Evolutionary conservation across 2,888 invertebrate genomes (phyloP).

Genomic region (Latrodectus elegans): DNA sequence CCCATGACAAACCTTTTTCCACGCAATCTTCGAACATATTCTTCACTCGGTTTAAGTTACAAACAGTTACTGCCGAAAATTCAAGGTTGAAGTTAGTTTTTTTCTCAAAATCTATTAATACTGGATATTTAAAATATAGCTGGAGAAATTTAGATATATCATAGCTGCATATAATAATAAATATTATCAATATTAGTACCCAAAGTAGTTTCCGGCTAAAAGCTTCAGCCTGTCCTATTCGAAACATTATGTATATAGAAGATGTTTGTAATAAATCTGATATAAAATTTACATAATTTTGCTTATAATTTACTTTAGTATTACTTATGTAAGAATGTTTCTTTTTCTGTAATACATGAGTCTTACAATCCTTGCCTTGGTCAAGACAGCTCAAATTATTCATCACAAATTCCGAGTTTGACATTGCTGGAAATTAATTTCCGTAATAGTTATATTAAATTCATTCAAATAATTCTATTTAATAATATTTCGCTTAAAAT

Average conservation of each 20-base stretch:
- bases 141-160: conserved; percentile 29
- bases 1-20: not conserved
- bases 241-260: not conserved
- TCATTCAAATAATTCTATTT: too few species aligned
- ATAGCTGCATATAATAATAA: conserved; percentile 4
- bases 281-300: not conserved
- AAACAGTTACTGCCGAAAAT: conserved; percentile 58
- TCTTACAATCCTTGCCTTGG: too few species aligned
- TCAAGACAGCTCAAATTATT: too few species aligned
- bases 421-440: too few species aligned
- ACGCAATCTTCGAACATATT: not conserved
- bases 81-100: not conserved
- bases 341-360: too few species aligned
- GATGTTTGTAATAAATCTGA: not conserved
- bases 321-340: too few species aligned
- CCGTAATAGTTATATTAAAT: too few species aligned
- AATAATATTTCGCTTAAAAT: too few species aligned
- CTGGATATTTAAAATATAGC: conserved; percentile 52
- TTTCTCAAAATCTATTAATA: conserved; percentile 29
- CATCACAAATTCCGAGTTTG: too few species aligned
- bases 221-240: not conserved
- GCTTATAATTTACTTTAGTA: too few species aligned
- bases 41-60: conserved; percentile 37
- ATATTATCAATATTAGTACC: conserved; percentile 16
- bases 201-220: conserved; percentile 15